Conservation (phyloP, 2,888 invertebrate species). For the Odontocerum albicorne region DNA sequence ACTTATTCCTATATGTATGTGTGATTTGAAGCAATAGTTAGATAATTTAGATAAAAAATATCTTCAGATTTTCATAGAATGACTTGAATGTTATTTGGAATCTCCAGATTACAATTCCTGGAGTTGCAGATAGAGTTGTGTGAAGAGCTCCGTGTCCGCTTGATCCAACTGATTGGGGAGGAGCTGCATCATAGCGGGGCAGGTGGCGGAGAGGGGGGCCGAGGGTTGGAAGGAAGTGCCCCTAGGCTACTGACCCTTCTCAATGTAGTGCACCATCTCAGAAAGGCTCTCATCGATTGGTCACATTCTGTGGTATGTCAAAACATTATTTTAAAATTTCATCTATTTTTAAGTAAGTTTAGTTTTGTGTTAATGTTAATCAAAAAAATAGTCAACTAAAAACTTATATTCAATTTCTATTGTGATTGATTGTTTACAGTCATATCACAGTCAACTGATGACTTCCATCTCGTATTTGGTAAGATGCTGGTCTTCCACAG, state of each 20-base stretch:
- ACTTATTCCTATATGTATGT: neutral
- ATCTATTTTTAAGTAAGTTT: too few species aligned
- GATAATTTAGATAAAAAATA: neutral
- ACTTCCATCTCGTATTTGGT: too few species aligned
- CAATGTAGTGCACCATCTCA: constrained; percentile 52
- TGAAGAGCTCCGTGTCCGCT: constrained; percentile 86
- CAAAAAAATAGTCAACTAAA: too few species aligned
- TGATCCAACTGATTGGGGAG: constrained; percentile 69
- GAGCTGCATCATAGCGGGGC: constrained; percentile 22
- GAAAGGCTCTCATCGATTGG: constrained; percentile 52
- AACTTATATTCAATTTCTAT: too few species aligned
- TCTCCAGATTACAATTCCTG: constrained; percentile 76
- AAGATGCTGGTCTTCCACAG: too few species aligned
- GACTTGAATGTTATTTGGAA: neutral
- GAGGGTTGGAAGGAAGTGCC: constrained; percentile 27
- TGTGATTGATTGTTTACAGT: too few species aligned
- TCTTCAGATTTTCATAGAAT: neutral
- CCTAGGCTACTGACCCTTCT: constrained; percentile 42
- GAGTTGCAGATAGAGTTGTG: constrained; percentile 86
- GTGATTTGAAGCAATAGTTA: too few species aligned
- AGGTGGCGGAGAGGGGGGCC: constrained; percentile 10
- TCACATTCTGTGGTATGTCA: constrained; percentile 50
- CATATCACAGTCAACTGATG: too few species aligned
- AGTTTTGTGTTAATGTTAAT: too few species aligned
- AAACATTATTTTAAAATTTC: neutral